These are phyloP conservation scores for Anas acuta DNA, from an alignment of 2,797 vertebrate species.

Conservation along the genomic window DNA sequence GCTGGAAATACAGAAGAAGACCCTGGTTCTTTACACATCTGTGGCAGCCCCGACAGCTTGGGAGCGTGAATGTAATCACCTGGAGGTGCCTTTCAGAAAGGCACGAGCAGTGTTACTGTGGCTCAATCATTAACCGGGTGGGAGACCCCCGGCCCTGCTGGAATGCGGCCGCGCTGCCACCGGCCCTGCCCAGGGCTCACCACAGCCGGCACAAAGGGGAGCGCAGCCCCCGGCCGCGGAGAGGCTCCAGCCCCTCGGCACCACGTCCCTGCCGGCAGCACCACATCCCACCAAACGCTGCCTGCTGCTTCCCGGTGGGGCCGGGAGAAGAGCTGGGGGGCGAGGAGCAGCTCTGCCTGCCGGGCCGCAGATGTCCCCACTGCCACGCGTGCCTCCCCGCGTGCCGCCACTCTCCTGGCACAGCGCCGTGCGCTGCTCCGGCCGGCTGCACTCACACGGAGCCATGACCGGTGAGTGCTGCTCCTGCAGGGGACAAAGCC, in stretches of 20 bases:
- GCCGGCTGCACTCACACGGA: neutral
- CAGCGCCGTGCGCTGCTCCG: neutral
- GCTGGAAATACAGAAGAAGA: neutral
- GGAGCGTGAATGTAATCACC: conserved; percentile 8
- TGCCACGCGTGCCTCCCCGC: neutral
- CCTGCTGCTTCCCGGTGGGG: accelerated
- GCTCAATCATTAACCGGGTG: conserved; percentile 80
- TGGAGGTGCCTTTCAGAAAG: conserved; percentile 68
- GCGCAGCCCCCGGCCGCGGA: neutral
- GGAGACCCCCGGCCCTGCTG: conserved; percentile 67
- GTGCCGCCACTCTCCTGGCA: neutral
- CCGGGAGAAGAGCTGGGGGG: no score
- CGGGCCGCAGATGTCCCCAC: accelerated
- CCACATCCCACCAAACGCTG: neutral
- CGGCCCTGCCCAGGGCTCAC: neutral
- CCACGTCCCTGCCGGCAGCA: neutral
- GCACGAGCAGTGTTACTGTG: conserved; percentile 63
- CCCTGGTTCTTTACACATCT: neutral
- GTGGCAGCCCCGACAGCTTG: neutral
- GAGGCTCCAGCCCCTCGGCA: neutral
- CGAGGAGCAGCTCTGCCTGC: no score
- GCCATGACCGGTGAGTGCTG: neutral
- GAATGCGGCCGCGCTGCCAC: conserved; percentile 58
- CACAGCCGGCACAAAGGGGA: neutral
- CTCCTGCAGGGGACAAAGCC: neutral